phyloP scores from a whole-genome alignment of 2,113 vertebrate species.

The Oceanodroma tethys region DNA sequence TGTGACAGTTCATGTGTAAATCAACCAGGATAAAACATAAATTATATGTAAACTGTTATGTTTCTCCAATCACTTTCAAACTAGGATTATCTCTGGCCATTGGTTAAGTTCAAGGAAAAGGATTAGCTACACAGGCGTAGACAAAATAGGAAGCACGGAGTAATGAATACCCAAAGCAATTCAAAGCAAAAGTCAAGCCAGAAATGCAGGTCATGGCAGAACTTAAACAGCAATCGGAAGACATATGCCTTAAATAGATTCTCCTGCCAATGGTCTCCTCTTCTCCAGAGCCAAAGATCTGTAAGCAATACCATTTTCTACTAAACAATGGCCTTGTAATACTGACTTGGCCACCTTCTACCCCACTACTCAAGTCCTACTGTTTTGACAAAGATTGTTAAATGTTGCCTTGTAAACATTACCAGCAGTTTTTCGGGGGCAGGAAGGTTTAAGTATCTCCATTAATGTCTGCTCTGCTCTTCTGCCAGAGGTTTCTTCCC shows the following conservation, averaged over 20 bases:
- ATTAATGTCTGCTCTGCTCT: not conserved
- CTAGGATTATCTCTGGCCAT: conserved; percentile 40
- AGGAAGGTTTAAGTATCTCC: not conserved
- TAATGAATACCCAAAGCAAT: conserved; percentile 58
- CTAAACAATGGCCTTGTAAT: not conserved
- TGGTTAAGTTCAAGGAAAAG: conserved; percentile 64
- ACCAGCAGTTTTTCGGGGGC: not conserved
- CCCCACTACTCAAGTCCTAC: not conserved
- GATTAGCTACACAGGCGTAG: conserved; percentile 58
- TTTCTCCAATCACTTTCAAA: conserved; percentile 58
- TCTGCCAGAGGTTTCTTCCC: conserved; percentile 3
- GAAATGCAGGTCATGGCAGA: conserved; percentile 58
- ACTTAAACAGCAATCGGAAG: conserved; percentile 12
- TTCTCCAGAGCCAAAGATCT: conserved; percentile 10
- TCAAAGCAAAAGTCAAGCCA: conserved; percentile 45
- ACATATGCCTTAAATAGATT: not conserved
- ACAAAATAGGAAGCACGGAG: conserved; percentile 58
- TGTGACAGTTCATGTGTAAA: conserved; percentile 49
- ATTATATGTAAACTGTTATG: conserved; percentile 41
- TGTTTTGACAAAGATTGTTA: not conserved
- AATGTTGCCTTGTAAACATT: not conserved
- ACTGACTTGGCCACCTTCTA: not conserved
- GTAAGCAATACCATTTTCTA: not conserved
- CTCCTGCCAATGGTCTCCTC: not conserved
- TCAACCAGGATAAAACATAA: conserved; percentile 42